Evolutionary conservation across 2,113 vertebrate genomes (phyloP).

Genomic region (Spheniscus mendiculus): DNA sequence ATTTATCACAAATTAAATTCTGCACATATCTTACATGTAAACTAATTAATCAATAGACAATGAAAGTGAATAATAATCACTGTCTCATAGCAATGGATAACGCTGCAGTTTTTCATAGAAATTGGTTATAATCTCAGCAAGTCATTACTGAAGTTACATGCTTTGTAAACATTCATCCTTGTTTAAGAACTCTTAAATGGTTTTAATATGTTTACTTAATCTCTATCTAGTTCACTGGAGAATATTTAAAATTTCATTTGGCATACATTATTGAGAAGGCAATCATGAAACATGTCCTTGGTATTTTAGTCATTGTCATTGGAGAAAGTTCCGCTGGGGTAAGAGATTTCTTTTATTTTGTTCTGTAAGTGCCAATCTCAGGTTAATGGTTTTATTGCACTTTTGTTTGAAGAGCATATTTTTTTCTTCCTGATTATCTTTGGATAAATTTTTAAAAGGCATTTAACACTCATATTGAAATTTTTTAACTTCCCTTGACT

Average conservation of each 20-base stretch:
- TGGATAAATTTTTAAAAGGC: background rate
- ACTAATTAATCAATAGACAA: background rate
- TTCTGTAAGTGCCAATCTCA: background rate
- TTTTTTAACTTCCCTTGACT: background rate
- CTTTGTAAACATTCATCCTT: background rate
- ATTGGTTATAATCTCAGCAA: background rate
- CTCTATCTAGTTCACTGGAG: background rate
- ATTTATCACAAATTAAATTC: background rate
- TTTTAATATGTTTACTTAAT: background rate
- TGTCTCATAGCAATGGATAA: background rate
- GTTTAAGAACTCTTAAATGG: background rate
- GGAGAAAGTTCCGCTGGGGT: background rate
- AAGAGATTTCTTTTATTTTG: background rate
- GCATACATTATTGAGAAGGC: background rate
- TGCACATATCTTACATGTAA: background rate
- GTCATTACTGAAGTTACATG: background rate
- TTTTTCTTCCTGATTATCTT: background rate
- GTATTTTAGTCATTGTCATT: background rate
- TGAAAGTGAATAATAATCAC: background rate
- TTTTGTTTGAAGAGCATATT: background rate
- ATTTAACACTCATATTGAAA: background rate
- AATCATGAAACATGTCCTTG: background rate
- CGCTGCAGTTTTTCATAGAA: background rate
- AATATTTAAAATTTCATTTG: background rate
- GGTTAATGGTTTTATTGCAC: background rate